These are phyloP conservation scores for Eupithecia vulgata DNA, from an alignment of 2,888 invertebrate genomes.

Conservation along the genomic window DNA sequence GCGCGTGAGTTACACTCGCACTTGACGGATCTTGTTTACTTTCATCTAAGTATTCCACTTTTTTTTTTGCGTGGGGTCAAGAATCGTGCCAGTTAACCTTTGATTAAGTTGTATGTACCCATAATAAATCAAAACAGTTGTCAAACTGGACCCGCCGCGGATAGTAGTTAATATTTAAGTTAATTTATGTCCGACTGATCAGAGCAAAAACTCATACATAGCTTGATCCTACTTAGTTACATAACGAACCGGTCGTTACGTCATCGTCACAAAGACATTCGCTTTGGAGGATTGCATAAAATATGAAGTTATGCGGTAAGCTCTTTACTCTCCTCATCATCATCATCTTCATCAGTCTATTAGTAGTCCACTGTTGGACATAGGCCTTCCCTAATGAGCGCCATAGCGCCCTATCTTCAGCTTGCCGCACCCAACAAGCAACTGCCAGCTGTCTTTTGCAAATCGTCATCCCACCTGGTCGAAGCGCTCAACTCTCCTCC, in stretches of 20 bases:
- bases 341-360: too few relatives aligned
- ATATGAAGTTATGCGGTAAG: constrained; percentile 18
- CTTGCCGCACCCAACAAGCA: too few relatives aligned
- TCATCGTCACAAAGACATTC: not conserved
- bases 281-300: not conserved
- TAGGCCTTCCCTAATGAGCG: too few relatives aligned
- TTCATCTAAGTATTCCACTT: not conserved
- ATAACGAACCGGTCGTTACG: too few relatives aligned
- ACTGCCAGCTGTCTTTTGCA: too few relatives aligned
- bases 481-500: too few relatives aligned
- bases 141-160: not conserved
- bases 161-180: not conserved
- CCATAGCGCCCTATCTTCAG: too few relatives aligned
- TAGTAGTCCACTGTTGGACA: too few relatives aligned
- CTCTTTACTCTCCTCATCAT: too few relatives aligned
- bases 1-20: too few relatives aligned
- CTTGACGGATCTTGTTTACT: too few relatives aligned
- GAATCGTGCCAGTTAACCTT: not conserved
- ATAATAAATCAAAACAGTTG: not conserved
- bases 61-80: not conserved
- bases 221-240: not conserved
- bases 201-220: not conserved
- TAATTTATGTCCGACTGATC: not conserved
- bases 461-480: too few relatives aligned
- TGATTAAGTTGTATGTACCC: not conserved